Conservation (phyloP, 2,888 invertebrate species). For the Melikaiella ostensackeni region DNA sequence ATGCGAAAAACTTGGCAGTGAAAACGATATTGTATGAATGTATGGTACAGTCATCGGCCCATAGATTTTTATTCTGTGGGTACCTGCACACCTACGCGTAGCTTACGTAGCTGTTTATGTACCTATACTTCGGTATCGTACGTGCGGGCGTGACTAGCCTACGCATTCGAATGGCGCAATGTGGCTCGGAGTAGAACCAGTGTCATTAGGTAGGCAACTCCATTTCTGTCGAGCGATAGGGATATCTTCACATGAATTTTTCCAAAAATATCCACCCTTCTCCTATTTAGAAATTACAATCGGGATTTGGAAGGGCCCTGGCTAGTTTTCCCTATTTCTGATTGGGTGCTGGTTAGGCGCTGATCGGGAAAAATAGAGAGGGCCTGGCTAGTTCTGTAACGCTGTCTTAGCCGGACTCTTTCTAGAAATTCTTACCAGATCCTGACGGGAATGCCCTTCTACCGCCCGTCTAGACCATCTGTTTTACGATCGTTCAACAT, state of each 20-base stretch:
- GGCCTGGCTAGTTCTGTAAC: no score
- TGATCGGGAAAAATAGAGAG: no score
- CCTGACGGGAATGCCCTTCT: no score
- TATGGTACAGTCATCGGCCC: conserved; percentile 3
- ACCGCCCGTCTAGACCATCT: no score
- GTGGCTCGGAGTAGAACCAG: conserved; percentile 49
- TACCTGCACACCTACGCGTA: conserved; percentile 42
- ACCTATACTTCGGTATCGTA: conserved; percentile 49
- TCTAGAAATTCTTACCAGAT: no score
- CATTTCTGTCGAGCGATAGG: conserved; percentile 50
- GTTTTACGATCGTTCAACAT: no score
- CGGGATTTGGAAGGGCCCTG: no score
- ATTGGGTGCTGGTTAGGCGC: no score
- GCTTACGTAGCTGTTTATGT: conserved; percentile 46
- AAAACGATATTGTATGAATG: conserved; percentile 20
- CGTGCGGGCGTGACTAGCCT: conserved; percentile 58
- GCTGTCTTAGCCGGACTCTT: no score
- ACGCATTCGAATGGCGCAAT: conserved; percentile 56
- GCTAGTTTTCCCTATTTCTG: no score
- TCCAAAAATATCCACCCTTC: no score
- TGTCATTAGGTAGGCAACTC: conserved; percentile 55
- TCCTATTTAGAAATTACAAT: no score
- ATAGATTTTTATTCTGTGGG: conserved; percentile 33
- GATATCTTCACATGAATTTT: conserved; percentile 31
- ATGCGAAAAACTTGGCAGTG: conserved; percentile 18